Base-by-base conservation (phyloP, 2,797 vertebrate species). In the Falco cherrug region DNA sequence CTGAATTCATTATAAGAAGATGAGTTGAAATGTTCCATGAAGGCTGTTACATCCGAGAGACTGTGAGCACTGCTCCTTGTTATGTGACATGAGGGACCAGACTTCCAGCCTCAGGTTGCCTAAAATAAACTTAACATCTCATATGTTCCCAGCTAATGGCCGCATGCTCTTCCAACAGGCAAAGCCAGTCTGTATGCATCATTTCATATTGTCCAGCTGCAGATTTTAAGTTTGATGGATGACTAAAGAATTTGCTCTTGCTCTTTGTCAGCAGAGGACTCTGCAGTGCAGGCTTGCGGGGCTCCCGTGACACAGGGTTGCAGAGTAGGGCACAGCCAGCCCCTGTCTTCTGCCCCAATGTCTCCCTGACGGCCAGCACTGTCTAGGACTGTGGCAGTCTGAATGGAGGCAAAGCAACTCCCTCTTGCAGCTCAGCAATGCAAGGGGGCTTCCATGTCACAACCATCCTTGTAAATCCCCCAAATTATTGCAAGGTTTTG, bases 321-420 rank as follows among this genome's bases (percentile, higher is more conserved):
- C 4, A 16, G 12, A 18, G 7, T 0, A 24, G n/a, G 56, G n/a
- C 25, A 76, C 5, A 10, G 47, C 18, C 64, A 94, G 25, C 22
- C 10, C 31, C 0, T 0, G 6, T 43, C 48, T 47, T 69, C 35
- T 61, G 9, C 39, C 6, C 4, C 9, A 37, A 0, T 0, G 0
- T 67, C 45, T 26, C n/a, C 16, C 19, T 43, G 31, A 21, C 20
- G 19, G 8, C 41, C 57, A 60, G 35, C 11, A 22, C 31, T 70
- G 39, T 15, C 53, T 35, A 18, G 18, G 69, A 28, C n/a, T 43
- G 15, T 15, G 19, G 8, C 20, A 51, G 64, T 26, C 71, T 13
- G 29, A 48, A 60, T 3, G 5, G 29, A 65, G 28, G 35, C 47
- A 69, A 79, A 79, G 56, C 24, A 61, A 37, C 41, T 64, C 26